Percentiles rank a stretch among this genome's conserved stretches.
Conservation (phyloP, 1,140 invertebrate species). For the Drosophila athabasca region DNA sequence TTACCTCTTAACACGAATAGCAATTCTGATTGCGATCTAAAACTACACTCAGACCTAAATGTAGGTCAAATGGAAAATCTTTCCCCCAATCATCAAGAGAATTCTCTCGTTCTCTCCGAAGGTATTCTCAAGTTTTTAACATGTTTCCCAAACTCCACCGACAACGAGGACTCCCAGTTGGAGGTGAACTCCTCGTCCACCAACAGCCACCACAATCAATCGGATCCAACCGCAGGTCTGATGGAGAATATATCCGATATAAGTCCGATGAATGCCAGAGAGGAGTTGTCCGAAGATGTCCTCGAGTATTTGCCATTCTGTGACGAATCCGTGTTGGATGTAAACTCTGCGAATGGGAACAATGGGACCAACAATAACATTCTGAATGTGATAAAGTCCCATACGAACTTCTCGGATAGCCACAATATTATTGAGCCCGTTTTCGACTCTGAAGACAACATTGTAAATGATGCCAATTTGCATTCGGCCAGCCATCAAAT, state of each 20-base stretch:
- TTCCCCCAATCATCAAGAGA: slow-evolving; percentile 41
- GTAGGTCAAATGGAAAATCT: slow-evolving; percentile 44
- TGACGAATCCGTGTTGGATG: slow-evolving; percentile 35
- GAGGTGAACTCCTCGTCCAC: slow-evolving; percentile 43
- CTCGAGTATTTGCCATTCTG: slow-evolving; percentile 34
- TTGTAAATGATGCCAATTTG: slow-evolving; percentile 79
- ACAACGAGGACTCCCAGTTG: slow-evolving; percentile 53
- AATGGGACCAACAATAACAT: slow-evolving; percentile 21
- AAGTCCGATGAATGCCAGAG: slow-evolving; percentile 31
- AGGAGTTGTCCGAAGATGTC: slow-evolving; percentile 25
- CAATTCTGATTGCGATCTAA: slow-evolving; percentile 46
- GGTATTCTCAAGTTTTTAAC: slow-evolving; percentile 29
- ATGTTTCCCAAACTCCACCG: slow-evolving; percentile 35
- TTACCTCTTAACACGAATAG: slow-evolving; percentile 61
- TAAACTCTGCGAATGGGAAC: slow-evolving; percentile 22
- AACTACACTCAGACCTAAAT: slow-evolving; percentile 38
- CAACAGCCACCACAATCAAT: slow-evolving; percentile 43
- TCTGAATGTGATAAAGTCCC: slow-evolving; percentile 39
- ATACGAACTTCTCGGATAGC: slow-evolving; percentile 39
- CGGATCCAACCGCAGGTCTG: slow-evolving; percentile 31
- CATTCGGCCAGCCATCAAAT: slow-evolving; percentile 80
- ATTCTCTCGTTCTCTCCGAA: slow-evolving; percentile 26
- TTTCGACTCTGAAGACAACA: slow-evolving; percentile 72
- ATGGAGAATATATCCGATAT: slow-evolving; percentile 50
- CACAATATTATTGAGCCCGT: slow-evolving; percentile 47